Conservation (phyloP, 1,140 invertebrate species). For the Formica selysi region DNA sequence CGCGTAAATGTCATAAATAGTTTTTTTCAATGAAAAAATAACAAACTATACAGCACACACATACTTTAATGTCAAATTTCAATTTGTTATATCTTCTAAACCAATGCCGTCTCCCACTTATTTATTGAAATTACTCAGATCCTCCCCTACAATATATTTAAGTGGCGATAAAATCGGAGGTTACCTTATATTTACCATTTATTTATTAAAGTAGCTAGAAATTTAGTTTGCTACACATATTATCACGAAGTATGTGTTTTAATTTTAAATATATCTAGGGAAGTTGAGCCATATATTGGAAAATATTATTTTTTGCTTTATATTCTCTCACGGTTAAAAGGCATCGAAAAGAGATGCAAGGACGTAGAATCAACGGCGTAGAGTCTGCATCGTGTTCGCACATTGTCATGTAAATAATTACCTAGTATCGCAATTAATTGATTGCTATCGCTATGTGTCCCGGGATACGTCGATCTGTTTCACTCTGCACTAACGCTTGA, state of each 20-base stretch:
- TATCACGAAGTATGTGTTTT: background rate
- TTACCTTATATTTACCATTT: too few relatives aligned
- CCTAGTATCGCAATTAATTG: conserved; percentile 2
- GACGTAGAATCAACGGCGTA: background rate
- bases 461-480: conserved; percentile 9
- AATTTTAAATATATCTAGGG: background rate
- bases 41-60: too few relatives aligned
- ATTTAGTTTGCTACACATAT: background rate
- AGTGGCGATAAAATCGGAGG: too few relatives aligned
- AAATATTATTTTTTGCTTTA: background rate
- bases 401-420: background rate
- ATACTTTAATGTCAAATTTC: too few relatives aligned
- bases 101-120: too few relatives aligned
- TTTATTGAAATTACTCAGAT: too few relatives aligned
- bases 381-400: too few relatives aligned
- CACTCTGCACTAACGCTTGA: background rate
- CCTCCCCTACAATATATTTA: too few relatives aligned
- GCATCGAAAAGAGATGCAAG: background rate
- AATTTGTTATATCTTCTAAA: too few relatives aligned
- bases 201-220: background rate
- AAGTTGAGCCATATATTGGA: background rate
- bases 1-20: too few relatives aligned
- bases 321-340: background rate
- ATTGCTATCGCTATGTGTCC: background rate
- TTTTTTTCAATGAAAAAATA: too few relatives aligned